Base-by-base conservation (phyloP, 2,113 vertebrate genomes). In the Cyprinodon brontotheroides region DNA sequence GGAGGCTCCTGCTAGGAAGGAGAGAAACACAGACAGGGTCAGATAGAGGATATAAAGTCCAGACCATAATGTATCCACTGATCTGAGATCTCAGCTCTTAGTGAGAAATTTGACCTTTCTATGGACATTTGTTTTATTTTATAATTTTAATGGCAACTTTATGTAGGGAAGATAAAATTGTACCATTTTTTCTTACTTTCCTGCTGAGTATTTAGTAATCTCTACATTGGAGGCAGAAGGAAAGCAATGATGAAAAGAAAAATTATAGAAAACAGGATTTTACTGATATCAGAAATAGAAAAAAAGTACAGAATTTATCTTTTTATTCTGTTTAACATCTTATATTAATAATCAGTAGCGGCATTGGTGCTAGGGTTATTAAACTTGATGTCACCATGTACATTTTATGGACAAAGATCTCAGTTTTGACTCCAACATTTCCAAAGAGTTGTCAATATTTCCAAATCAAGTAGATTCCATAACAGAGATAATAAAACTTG, bases 1-100 rank as follows among this genome's bases (percentile, higher is more conserved):
- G 96, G 95, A 74, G 98, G 98, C 89, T 99, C 98, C 96, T 99
- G 93, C 92, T 94, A 86, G 75, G 92, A 61, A 79, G 64, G 61
- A 86, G 8, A 11, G 36, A 38, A 4, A 57, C 3, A 73, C 36
- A 70, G 68, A 22, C 15, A 8, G 67, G 68, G 74, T 81, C 79
- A 82, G 29, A 60, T 47, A 68, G 47, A 2, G 29, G 53, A 53
- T 68, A 61, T 47, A 4, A 57, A 13, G 70, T 17, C 2, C 41
- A 53, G 17, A 53, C 29, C 29, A 29, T 14, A 53, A 57, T 57
- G 9, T 3, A 57, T 20, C 50, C 6, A 57, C 17, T 20, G 20
- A 57, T 14, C n/a, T 57, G 50, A 3, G 17, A 45, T 45, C 17
- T 57, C 50, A 2, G 7, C n/a, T 57, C 50, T 57, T 57, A 20